Evolutionary conservation across 2,888 invertebrate species (phyloP).

Genomic region (Polymixis lichenea): DNA sequence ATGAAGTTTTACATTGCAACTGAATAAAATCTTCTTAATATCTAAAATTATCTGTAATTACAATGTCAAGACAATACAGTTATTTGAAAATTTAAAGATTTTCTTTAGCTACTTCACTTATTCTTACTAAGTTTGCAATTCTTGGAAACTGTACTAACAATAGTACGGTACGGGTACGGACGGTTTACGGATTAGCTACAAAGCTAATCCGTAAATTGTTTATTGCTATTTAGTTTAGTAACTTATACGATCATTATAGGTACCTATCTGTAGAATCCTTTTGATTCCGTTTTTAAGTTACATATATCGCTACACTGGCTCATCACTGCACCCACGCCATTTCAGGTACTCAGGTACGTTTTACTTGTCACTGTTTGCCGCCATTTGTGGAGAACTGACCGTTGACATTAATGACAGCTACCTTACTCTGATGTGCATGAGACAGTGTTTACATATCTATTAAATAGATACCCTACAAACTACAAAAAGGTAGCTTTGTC

Average conservation of each 20-base stretch:
- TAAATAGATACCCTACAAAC: neutral
- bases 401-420: too few species aligned
- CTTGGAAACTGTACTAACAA: neutral
- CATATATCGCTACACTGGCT: too few species aligned
- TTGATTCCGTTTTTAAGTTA: neutral
- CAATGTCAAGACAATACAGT: neutral
- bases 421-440: too few species aligned
- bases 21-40: neutral
- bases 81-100: neutral
- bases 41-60: neutral
- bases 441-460: too few species aligned
- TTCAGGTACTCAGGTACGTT: too few species aligned
- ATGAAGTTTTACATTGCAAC: neutral
- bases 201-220: neutral
- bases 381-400: too few species aligned
- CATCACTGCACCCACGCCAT: too few species aligned
- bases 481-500: neutral
- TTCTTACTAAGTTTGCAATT: neutral
- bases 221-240: neutral
- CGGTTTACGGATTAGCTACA: too few species aligned
- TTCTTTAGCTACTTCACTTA: neutral
- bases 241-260: neutral
- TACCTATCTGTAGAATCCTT: neutral
- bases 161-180: too few species aligned
- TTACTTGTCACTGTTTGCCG: too few species aligned